Conservation (phyloP, 92 coral and sea anemone genomes). For the Porites cylindrica region DNA sequence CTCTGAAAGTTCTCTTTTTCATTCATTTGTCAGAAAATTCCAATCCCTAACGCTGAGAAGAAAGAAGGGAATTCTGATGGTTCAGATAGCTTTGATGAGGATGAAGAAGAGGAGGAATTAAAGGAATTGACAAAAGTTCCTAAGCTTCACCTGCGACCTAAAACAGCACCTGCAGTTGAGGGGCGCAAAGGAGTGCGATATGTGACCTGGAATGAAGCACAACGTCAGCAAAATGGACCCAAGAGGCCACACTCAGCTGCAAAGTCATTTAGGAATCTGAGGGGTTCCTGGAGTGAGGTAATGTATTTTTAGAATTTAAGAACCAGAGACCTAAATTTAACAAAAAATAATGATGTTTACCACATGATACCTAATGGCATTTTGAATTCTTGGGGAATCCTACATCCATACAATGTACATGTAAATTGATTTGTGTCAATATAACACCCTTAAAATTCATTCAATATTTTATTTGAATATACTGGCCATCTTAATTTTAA, state of each 20-base stretch:
- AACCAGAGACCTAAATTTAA: not conserved
- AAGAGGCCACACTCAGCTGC: slow-evolving; percentile 69
- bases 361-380: too few relatives aligned
- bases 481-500: too few relatives aligned
- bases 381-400: too few relatives aligned
- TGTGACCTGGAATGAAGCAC: slow-evolving; percentile 96
- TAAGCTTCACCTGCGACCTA: slow-evolving; percentile 91
- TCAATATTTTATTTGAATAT: too few relatives aligned
- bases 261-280: slow-evolving; percentile 14
- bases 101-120: slow-evolving; percentile 64
- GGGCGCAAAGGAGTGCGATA: slow-evolving; percentile 75
- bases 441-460: too few relatives aligned
- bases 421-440: too few relatives aligned
- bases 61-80: slow-evolving; percentile 48
- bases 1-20: not conserved
- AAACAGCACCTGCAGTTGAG: slow-evolving; percentile 91
- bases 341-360: not conserved
- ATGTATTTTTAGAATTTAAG: not conserved
- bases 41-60: slow-evolving; percentile 64
- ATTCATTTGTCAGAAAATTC: slow-evolving; percentile 53
- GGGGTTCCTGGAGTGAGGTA: slow-evolving; percentile 13
- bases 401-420: too few relatives aligned
- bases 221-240: slow-evolving; percentile 39
- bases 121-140: slow-evolving; percentile 75
- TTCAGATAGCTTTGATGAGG: slow-evolving; percentile 51